phyloP scores from a whole-genome alignment of 2,888 invertebrate genomes.

The Cacoxenus indagator region DNA sequence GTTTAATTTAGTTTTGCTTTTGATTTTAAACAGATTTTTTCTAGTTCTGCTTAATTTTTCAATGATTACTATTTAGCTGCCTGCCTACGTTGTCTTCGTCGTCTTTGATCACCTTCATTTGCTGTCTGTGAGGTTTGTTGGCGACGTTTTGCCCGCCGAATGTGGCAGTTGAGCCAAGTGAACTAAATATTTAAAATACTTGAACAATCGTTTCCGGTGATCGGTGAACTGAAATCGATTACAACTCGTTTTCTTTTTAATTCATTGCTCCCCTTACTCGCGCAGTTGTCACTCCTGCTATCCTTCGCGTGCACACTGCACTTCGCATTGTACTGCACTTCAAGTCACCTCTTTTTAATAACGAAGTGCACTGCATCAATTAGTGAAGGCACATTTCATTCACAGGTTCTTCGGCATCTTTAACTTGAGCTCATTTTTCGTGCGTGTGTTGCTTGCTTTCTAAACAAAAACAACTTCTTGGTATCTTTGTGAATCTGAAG shows the following conservation, averaged over 20 bases:
- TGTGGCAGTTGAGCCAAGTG: conserved; percentile 35
- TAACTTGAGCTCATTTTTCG: not conserved
- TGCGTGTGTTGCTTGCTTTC: not conserved
- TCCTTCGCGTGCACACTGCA: not conserved
- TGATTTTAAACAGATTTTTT: not conserved
- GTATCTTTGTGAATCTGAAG: not conserved
- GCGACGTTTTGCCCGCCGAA: not conserved
- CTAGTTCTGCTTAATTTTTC: not conserved
- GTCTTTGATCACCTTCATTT: conserved; percentile 16
- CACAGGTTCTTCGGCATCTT: conserved; percentile 6
- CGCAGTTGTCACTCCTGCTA: not conserved
- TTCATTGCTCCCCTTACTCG: not conserved
- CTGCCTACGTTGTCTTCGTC: not conserved
- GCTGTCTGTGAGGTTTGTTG: conserved; percentile 27
- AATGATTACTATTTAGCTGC: not conserved
- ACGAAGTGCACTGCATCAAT: not conserved
- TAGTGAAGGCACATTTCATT: not conserved
- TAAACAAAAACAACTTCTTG: conserved; percentile 2
- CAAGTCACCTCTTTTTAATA: not conserved
- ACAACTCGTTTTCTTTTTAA: conserved; percentile 36
- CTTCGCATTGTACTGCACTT: not conserved
- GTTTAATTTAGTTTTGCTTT: too few relatives aligned
- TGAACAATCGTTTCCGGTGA: conserved; percentile 61
- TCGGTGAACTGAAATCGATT: conserved; percentile 51
- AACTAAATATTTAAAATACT: conserved; percentile 64